Evolutionary conservation across 2,113 vertebrate species (phyloP), one percentile per base, ranked within the genome.

Genomic region (Excalfactoria chinensis): DNA sequence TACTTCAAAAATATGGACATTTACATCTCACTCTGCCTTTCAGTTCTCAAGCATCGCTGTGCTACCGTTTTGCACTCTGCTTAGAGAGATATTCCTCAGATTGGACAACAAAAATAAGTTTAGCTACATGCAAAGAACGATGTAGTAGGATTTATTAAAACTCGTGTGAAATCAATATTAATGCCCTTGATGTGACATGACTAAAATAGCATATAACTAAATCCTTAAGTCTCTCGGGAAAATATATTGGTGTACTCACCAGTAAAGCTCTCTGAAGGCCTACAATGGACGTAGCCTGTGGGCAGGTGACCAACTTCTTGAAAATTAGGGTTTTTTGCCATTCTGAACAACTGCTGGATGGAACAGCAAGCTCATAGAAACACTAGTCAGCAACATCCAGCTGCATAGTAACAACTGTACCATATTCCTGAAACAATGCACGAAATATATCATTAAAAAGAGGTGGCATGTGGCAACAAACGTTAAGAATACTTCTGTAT

Each of bases 241-340:
- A 82, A 49, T 10, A 49, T 11, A 14, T 4, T 0, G 3, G 62
- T 16, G 3, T 9, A 49, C 95, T 96, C 53, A 96, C 95, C 95
- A 53, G 70, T 7, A 85, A 94, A 96, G 77, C 19, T 92, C 59
- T 95, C 92, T 82, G 96, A 74, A 84, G 95, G 82, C 19, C 80
- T 84, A 37, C 90, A 92, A 59, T 92, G 95, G 21, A 74, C 0
- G 5, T 82, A 95, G 84, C 93, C 67, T 4, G 77, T 30, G 64
- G 96, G 67, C 40, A 93, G 90, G 44, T 79, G 86, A n/a, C 90
- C 77, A 3, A 8, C 93, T 70, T 96, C 92, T 4, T 95, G 96
- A 85, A 96, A 96, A 78, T 92, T 96, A 86, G 96, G 96, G 58
- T 96, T 96, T 86, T 96, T 96, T 0, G 95, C 96, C 96, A 96